phyloP scores from a whole-genome alignment of 2,113 vertebrate genomes.

The Axis porcinus region DNA sequence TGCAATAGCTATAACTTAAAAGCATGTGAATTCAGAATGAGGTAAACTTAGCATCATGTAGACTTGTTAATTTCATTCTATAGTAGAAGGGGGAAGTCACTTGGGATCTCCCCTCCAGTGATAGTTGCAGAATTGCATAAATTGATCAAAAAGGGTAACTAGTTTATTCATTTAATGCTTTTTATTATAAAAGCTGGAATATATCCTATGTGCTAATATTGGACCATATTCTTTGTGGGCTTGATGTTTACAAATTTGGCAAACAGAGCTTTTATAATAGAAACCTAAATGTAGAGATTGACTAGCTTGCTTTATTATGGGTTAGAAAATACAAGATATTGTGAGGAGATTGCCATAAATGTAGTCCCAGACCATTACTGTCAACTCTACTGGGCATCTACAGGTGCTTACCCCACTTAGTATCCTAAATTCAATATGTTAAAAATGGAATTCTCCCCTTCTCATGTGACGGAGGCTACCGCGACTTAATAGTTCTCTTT shows the following conservation, averaged over 20 bases:
- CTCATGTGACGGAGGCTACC: not conserved
- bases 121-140: not conserved
- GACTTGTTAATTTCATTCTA: not conserved
- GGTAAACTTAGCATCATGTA: not conserved
- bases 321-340: constrained; percentile 18
- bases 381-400: not conserved
- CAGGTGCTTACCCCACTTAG: not conserved
- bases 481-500: not conserved
- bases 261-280: not conserved
- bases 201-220: not conserved
- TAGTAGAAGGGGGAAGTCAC: not conserved
- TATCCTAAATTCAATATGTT: not conserved
- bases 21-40: not conserved
- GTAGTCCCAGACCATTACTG: not conserved
- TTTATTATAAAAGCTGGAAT: not conserved
- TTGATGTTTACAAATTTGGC: not conserved
- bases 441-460: not conserved
- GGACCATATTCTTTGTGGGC: not conserved
- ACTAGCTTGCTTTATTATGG: not conserved
- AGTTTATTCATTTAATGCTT: not conserved
- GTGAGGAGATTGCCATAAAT: not conserved
- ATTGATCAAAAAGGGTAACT: not conserved
- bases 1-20: not conserved
- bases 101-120: not conserved
- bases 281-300: not conserved